Evolutionary conservation across 2,888 invertebrate genomes (phyloP), one percentile per base, ranked within the genome.

Genomic region (Rhingia rostrata): DNA sequence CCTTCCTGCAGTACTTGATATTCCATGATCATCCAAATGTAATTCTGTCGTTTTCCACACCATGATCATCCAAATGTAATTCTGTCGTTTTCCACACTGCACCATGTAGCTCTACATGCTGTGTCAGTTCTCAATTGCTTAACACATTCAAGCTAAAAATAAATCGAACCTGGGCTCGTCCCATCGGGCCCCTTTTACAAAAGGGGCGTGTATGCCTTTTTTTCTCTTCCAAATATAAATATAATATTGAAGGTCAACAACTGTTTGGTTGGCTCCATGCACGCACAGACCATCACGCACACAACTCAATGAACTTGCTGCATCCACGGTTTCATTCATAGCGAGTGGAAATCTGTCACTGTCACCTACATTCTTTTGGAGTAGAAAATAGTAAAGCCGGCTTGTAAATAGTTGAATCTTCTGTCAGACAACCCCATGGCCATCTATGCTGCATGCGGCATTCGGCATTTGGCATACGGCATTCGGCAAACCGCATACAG

Each of bases 241-340:
- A 49, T 49, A 49, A 10, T 49, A 30, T 10, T 49, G 49, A 49
- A 49, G 49, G 49, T 49, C 49, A 30, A 9, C 30, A 49, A 32
- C 30, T 14, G 49, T 10, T 49, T 30, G 10, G 10, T 30, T n/a
- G 22, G 2, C 22, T 22, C 22, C 22, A 22, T 22, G 22, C 22
- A 22, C 22, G 22, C 22, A 22, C 22, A 22, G 22, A 1, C 1
- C 22, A 22, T 22, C 22, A 22, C 49, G 12, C 22, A 49, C 22
- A 49, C 30, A 22, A 22, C 22, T 49, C 49, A 49, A 49, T 49
- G 49, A 49, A 49, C 49, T 49, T 30, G 22, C 22, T 22, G 22
- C 22, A 22, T 22, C 5, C 22, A 47, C 14, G 47, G 22, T 47
- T 30, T 49, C 30, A 1, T 3, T 22, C 22, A 2, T 47, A 22